Evolutionary conservation across 2,888 invertebrate species (phyloP), one percentile per base, ranked within the genome.

Genomic region (Alitta virens): DNA sequence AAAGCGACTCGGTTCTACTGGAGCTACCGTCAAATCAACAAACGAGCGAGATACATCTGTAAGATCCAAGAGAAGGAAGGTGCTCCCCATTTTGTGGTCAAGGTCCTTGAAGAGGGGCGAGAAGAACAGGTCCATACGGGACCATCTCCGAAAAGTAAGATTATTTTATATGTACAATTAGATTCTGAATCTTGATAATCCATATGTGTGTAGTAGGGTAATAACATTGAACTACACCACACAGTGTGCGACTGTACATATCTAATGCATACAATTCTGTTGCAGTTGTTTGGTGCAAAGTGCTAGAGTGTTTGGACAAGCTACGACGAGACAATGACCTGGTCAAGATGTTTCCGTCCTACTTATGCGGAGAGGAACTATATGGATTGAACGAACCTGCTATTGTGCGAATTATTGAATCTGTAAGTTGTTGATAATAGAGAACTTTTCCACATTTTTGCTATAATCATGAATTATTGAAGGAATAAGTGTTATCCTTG

Each of bases 381-480:
- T 99, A 97, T 81, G 99, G 99, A 0, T 86, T 99, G 43, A 92
- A 92, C 0, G 99, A 99, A 82, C 94, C 95, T 0, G 91, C 94
- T 25, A 91, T 99, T 65, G 91, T 96, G 2, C 86, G 96, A 66
- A 95, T 99, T 49, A 86, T 98, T 49, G 99, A 99, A 84, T 97
- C 96, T 60, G 83, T 84, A 67, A 74, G 82, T 75, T 18, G n/a
- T n/a, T 96, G 95, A 95, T 87, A 87, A 65, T 86, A 87, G 80
- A 90, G 95, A 52, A 80, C 97, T 57, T 91, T 92, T 68, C 88
- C 91, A 0, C 87, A n/a, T n/a, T n/a, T n/a, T n/a, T n/a, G n/a
- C n/a, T n/a, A n/a, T n/a, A n/a, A n/a, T n/a, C n/a, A n/a, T n/a
- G n/a, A n/a, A n/a, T n/a, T n/a, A n/a, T n/a, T n/a, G n/a, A n/a